A percentile compares a stretch with the other conserved stretches of the same genome.
Evolutionary conservation across 2,888 invertebrate species (phyloP).

Genomic region (Anoncus sp.): DNA sequence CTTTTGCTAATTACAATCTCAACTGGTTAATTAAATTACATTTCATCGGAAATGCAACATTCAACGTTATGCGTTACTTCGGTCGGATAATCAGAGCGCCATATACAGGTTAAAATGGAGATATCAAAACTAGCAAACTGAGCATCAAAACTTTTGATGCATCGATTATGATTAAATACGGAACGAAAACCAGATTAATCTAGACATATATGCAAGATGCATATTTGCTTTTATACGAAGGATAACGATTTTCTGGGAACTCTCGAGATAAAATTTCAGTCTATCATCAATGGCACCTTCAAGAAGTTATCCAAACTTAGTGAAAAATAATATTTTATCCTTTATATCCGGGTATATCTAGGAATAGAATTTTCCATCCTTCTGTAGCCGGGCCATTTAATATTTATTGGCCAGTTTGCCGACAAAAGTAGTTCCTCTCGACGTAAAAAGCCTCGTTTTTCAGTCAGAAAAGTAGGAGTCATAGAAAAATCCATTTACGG

Average conservation of each 20-base stretch:
- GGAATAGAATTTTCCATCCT: background rate
- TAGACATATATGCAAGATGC: too few species aligned
- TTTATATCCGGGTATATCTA: too few species aligned
- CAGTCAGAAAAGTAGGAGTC: background rate
- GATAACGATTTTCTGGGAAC: too few species aligned
- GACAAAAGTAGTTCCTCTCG: background rate
- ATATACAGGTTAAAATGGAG: background rate
- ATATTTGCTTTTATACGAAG: too few species aligned
- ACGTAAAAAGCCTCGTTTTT: background rate
- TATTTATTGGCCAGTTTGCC: background rate
- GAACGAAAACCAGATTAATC: too few species aligned
- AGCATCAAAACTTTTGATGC: too few species aligned
- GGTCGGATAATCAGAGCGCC: background rate
- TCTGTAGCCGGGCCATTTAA: background rate
- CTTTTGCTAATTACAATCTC: slow-evolving; percentile 64
- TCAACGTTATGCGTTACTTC: background rate
- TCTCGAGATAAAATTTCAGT: too few species aligned
- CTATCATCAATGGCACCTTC: too few species aligned
- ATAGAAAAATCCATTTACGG: background rate
- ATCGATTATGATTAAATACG: too few species aligned
- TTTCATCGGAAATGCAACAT: slow-evolving; percentile 38
- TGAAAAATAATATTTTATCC: too few species aligned
- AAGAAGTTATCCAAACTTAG: too few species aligned
- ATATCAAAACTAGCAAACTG: background rate
- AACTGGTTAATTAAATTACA: slow-evolving; percentile 70